Conservation (phyloP, 1,140 invertebrate genomes). For the Zaprionus tsacasi region DNA sequence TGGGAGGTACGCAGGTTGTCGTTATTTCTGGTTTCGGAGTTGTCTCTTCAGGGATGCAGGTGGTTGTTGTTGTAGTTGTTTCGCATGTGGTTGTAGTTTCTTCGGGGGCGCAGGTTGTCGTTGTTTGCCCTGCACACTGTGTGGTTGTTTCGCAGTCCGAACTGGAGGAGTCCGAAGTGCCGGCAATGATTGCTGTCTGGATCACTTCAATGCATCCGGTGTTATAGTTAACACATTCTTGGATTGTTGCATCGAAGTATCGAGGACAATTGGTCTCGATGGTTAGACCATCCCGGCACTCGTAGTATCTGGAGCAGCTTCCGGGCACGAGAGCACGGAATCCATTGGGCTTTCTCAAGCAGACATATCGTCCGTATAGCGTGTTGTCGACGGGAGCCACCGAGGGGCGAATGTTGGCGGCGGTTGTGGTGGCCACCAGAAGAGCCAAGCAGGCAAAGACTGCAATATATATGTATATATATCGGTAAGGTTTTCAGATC, state of each 20-base stretch:
- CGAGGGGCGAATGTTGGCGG: constrained; percentile 53
- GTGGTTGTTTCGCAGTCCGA: constrained; percentile 35
- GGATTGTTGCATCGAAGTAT: constrained; percentile 63
- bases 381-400: constrained; percentile 55
- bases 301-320: constrained; percentile 74
- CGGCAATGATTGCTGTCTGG: background rate
- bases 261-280: constrained; percentile 52
- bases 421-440: constrained; percentile 39
- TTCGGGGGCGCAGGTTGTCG: constrained; percentile 2
- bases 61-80: constrained; percentile 10
- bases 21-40: background rate
- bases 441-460: constrained; percentile 61
- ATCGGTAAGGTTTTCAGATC: too few relatives aligned
- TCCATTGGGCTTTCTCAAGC: constrained; percentile 59
- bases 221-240: constrained; percentile 65
- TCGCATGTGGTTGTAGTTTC: constrained; percentile 33
- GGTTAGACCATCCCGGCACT: constrained; percentile 62
- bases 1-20: background rate
- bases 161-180: constrained; percentile 7
- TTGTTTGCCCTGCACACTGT: constrained; percentile 1
- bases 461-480: constrained; percentile 30
- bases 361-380: constrained; percentile 66
- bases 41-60: constrained; percentile 4
- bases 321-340: constrained; percentile 72
- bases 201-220: constrained; percentile 61